Evolutionary conservation across 1,140 invertebrate genomes (phyloP).

Genomic region (Himalopsyche phryganea): DNA sequence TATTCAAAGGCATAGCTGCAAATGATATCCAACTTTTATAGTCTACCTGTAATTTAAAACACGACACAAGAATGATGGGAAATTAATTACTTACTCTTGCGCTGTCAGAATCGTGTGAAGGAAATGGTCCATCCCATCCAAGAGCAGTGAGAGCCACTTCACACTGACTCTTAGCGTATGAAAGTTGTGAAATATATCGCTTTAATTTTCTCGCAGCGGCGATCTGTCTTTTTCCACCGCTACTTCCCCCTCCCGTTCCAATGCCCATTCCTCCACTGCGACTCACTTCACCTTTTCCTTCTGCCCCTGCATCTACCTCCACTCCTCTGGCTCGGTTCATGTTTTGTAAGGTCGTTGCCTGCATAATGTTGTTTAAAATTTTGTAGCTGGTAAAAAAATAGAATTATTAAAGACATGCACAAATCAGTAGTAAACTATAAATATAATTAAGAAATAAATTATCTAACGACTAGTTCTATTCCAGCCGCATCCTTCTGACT

Average conservation of each 20-base stretch:
- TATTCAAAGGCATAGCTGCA: no score
- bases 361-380: conserved; percentile 89
- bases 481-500: no score
- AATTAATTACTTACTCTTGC: conserved; percentile 38
- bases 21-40: no score
- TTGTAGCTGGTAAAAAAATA: conserved; percentile 62
- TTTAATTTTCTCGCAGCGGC: conserved; percentile 68
- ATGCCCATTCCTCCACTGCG: conserved; percentile 25
- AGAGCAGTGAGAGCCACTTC: conserved; percentile 73
- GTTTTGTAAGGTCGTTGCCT: conserved; percentile 87
- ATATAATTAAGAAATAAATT: no score
- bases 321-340: conserved; percentile 79
- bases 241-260: conserved; percentile 39
- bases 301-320: conserved; percentile 66
- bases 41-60: no score
- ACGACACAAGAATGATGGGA: no score
- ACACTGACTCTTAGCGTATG: conserved; percentile 78
- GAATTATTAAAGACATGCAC: no score
- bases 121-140: conserved; percentile 76
- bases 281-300: conserved; percentile 36
- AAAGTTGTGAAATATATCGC: conserved; percentile 77
- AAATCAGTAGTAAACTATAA: no score
- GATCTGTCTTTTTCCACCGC: conserved; percentile 64
- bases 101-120: conserved; percentile 49
- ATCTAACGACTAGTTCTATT: no score